Evolutionary conservation across 2,888 invertebrate species (phyloP).

Genomic region (Mantis religiosa): DNA sequence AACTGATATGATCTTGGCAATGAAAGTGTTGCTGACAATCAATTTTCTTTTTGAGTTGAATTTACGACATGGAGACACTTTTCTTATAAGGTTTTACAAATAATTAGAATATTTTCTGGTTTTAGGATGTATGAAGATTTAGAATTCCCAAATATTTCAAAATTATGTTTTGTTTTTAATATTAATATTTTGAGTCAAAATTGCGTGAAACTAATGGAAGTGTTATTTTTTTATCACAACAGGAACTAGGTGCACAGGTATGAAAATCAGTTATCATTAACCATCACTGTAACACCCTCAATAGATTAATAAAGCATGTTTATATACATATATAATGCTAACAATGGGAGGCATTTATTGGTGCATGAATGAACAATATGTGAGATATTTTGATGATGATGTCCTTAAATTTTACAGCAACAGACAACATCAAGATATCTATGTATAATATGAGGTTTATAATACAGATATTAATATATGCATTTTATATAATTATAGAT

Average conservation of each 20-base stretch:
- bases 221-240: slow-evolving; percentile 25
- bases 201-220: slow-evolving; percentile 15
- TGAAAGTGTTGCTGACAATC: too few species aligned
- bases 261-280: not conserved
- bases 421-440: too few species aligned
- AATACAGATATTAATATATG: too few species aligned
- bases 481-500: too few species aligned
- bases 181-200: not conserved
- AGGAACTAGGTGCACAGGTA: slow-evolving; percentile 29
- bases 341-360: not conserved
- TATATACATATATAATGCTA: not conserved
- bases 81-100: too few species aligned
- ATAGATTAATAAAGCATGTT: not conserved
- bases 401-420: too few species aligned
- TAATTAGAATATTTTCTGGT: too few species aligned
- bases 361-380: not conserved
- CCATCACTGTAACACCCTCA: not conserved
- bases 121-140: not conserved
- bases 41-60: too few species aligned
- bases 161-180: not conserved
- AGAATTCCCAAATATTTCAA: not conserved
- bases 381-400: too few species aligned
- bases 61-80: too few species aligned
- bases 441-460: too few species aligned
- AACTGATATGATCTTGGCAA: too few species aligned